Evolutionary conservation across 2,888 invertebrate genomes (phyloP), one percentile per base, ranked within the genome.

Genomic region (Apeira syringaria): DNA sequence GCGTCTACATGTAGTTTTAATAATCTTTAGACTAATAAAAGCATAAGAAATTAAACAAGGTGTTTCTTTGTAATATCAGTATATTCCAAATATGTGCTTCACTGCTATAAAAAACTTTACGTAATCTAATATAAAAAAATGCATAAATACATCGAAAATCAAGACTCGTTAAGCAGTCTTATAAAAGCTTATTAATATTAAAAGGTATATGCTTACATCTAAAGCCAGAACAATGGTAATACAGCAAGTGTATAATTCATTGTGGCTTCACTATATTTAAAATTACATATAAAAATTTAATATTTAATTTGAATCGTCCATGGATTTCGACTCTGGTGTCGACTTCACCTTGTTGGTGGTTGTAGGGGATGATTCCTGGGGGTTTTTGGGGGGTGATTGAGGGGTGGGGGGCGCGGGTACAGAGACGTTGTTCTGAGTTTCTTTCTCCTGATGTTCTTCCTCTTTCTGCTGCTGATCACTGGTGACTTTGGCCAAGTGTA

Each of bases 401-500:
- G 63, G 36, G 32, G 56, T 22, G 20, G 55, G 26, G 5, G 71
- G 65, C 8, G 66, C 22, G 1, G 70, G 68, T n/a, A 70, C 67
- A 0, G 76, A 58, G 3, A 44, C 48, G 3, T 57, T 56, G 1
- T 31, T 43, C 20, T 28, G 53, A 15, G 43, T 55, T 35, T 34
- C 25, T 7, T 26, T 15, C 30, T 59, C 49, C 11, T n/a, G n/a
- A n/a, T 50, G 50, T 2, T 56, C 55, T 18, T 61, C 47, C 7
- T 34, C 24, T 30, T 47, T 48, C 42, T 75, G 70, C 18, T 77
- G 79, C 53, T 85, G 79, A 43, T 79, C 68, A 50, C 75, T 76
- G 31, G 87, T 88, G 11, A 85, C 87, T 29, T 65, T 75, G 12
- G 88, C 87, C 15, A 89, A 78, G 56, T 89, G 88, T 1, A 89